Conservation (phyloP, 1,140 invertebrate species). For the Papilio polytes region DNA sequence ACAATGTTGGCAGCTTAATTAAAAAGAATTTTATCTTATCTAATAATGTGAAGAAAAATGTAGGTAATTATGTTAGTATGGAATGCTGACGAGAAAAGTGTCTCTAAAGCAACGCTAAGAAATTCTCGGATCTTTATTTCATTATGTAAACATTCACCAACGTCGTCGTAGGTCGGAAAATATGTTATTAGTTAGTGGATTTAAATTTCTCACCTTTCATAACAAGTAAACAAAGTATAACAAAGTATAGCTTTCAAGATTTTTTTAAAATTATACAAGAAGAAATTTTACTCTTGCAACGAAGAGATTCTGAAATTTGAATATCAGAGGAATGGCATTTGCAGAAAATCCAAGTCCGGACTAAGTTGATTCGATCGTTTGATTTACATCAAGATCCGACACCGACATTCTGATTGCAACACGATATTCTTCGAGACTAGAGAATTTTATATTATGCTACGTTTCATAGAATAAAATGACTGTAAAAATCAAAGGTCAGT, state of each 20-base stretch:
- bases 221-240: no score
- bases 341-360: not conserved
- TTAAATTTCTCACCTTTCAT: not conserved
- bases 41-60: not conserved
- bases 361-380: constrained; percentile 13
- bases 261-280: not conserved
- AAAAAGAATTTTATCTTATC: not conserved
- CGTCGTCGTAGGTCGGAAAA: not conserved
- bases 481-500: constrained; percentile 8
- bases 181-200: not conserved
- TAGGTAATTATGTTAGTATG: not conserved
- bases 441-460: constrained; percentile 3
- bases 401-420: constrained; percentile 20
- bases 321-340: not conserved
- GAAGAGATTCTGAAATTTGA: not conserved
- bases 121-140: not conserved
- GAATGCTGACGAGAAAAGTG: not conserved
- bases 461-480: constrained; percentile 3
- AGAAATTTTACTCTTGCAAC: not conserved
- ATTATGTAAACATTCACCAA: not conserved
- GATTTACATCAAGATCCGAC: constrained; percentile 22
- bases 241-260: no score
- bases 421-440: not conserved
- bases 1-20: not conserved
- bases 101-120: not conserved